Percentiles rank a stretch among this genome's conserved stretches.
These are phyloP conservation scores for Myopa tessellatipennis DNA, from an alignment of 2,888 invertebrate species.

Conservation along the genomic window DNA sequence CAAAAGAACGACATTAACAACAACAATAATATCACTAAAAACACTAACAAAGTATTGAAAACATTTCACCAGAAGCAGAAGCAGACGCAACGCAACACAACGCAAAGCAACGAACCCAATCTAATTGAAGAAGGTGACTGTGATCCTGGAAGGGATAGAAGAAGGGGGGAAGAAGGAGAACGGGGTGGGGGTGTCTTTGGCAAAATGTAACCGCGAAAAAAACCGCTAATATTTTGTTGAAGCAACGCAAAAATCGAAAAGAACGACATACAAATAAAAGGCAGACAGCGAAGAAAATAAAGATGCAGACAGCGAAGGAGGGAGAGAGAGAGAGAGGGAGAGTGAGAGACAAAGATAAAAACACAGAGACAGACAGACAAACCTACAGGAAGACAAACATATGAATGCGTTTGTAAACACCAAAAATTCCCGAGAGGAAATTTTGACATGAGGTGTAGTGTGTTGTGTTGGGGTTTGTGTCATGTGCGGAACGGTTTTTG, in stretches of 20 bases:
- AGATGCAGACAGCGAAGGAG: neutral
- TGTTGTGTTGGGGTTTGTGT: too few species aligned
- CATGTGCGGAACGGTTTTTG: too few species aligned
- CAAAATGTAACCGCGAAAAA: constrained; percentile 2
- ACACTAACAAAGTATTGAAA: constrained; percentile 11
- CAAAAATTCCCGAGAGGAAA: constrained; percentile 2
- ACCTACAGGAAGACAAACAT: constrained; percentile 16
- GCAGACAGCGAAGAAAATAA: neutral
- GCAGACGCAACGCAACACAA: neutral
- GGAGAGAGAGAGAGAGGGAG: neutral
- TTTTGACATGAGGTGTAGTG: neutral
- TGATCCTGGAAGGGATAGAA: neutral
- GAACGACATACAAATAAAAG: neutral
- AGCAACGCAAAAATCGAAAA: neutral
- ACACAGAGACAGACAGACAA: neutral
- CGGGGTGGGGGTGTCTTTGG: neutral
- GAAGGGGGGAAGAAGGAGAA: neutral
- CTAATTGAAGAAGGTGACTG: neutral
- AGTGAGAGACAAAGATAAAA: neutral
- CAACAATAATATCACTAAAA: neutral
- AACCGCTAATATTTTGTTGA: neutral
- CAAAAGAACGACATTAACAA: neutral
- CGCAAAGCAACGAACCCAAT: neutral
- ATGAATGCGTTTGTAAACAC: neutral
- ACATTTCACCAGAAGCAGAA: constrained; percentile 5